Base-by-base conservation (phyloP, 2,113 vertebrate species). In the Vanacampus margaritifer region DNA sequence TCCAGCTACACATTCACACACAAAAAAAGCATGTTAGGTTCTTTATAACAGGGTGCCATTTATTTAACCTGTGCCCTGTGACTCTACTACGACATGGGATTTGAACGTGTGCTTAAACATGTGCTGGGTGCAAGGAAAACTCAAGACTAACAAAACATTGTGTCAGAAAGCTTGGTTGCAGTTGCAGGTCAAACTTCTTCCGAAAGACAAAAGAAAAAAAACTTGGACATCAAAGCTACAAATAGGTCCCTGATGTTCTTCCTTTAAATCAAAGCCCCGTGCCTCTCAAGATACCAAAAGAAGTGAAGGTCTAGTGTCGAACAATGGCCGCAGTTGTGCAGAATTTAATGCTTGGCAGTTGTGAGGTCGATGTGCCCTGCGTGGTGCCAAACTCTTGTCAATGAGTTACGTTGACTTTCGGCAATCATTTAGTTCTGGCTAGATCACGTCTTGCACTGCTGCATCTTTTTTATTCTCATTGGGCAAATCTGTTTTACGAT, bases 331-430 rank as follows among this genome's bases (percentile, higher is more conserved):
- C 46, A 50, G 19, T 5, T n/a, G 8, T 50, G 21, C 48, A 39
- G 23, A 35, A 43, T 21, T 12, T 1, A 16, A 17, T 17, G 17
- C 43, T 46, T 46, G 43, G 17, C 16, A 68, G n/a, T n/a, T n/a
- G n/a, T n/a, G n/a, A n/a, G 56, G 78, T 78, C 72, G 78, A 2
- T 21, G 36, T 70, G 64, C 0, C 28, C 69, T 79, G 11, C 43
- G 63, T 7, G 3, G 9, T 51, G 37, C 3, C 50, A 59, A 14
- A 21, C 12, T 10, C n/a, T 41, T 83, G 73, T 86, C 36, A 86
- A 78, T 78, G n/a, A 83, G 24, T 81, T 75, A 80, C 74, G 32
- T n/a, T 2, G 28, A 56, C n/a, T 71, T n/a, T 58, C 3, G 43
- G 39, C 68, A 21, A n/a, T 53, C 71, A 69, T 19, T 17, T 6